A percentile compares a stretch with the other conserved stretches of the same genome.
These are phyloP conservation scores for Columba guinea DNA, from an alignment of 2,797 vertebrate genomes.

Conservation along the genomic window DNA sequence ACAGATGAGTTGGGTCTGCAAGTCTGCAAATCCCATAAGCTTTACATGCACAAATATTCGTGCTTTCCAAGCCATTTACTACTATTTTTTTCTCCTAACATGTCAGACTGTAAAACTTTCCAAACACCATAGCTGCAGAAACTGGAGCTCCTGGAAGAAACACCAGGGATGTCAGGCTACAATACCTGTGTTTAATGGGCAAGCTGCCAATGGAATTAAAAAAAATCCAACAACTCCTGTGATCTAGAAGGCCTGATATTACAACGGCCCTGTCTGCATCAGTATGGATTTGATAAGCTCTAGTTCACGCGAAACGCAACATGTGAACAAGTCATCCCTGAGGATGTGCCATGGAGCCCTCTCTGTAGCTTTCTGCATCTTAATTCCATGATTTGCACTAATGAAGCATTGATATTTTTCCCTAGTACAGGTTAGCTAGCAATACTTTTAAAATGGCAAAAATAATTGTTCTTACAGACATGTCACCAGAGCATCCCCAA, in stretches of 20 bases:
- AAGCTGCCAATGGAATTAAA: slow-evolving; percentile 11
- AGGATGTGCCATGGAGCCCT: slow-evolving; percentile 17
- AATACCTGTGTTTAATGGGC: slow-evolving; percentile 55
- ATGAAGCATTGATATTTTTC: slow-evolving; percentile 69
- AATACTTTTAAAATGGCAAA: slow-evolving; percentile 65
- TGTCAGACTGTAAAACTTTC: slow-evolving; percentile 66
- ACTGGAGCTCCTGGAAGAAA: slow-evolving; percentile 47
- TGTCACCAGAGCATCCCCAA: slow-evolving; percentile 28
- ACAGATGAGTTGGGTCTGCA: slow-evolving; percentile 71
- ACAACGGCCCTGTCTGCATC: slow-evolving; percentile 38
- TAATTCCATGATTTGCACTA: slow-evolving; percentile 72
- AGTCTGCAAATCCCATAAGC: slow-evolving; percentile 68
- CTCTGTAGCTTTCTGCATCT: slow-evolving; percentile 34
- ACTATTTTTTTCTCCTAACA: slow-evolving; percentile 45
- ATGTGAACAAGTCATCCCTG: not conserved
- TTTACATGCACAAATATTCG: slow-evolving; percentile 58
- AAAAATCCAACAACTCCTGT: not conserved
- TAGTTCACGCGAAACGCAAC: not conserved
- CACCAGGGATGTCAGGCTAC: slow-evolving; percentile 10
- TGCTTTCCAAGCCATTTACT: slow-evolving; percentile 33
- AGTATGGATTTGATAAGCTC: slow-evolving; percentile 45
- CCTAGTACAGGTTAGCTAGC: slow-evolving; percentile 59
- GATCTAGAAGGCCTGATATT: slow-evolving; percentile 5
- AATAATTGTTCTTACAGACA: slow-evolving; percentile 61
- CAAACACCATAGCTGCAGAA: slow-evolving; percentile 15